Conservation (phyloP, 37 sponge, comb jelly and placozoan genomes). For the Ianthella basta region DNA sequence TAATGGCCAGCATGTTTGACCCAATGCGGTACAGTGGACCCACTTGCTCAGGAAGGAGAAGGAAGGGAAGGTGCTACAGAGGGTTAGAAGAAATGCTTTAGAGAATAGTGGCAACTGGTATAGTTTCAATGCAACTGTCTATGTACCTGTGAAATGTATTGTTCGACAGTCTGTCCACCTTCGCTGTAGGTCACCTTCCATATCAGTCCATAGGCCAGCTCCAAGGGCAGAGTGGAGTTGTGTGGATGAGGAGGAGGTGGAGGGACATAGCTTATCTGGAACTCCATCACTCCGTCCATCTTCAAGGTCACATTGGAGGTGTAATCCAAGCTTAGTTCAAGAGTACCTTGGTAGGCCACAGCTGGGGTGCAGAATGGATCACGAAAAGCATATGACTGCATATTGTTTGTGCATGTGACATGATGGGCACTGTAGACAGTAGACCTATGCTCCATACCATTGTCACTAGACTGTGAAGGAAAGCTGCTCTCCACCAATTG, state of each 20-base stretch:
- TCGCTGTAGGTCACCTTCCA: not conserved
- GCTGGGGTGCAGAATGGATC: too few species aligned
- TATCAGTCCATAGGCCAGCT: not conserved
- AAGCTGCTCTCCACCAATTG: too few species aligned
- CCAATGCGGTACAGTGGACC: conserved; percentile 14
- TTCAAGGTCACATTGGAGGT: too few species aligned
- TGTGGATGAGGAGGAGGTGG: not conserved
- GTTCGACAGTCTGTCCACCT: not conserved
- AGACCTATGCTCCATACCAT: too few species aligned
- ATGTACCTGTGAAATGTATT: not conserved
- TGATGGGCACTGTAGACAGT: too few species aligned
- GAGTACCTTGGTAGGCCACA: too few species aligned
- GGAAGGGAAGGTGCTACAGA: conserved; percentile 24
- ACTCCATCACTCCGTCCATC: too few species aligned
- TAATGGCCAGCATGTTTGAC: conserved; percentile 26
- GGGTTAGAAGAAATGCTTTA: not conserved
- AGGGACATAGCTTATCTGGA: not conserved
- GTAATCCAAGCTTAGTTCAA: too few species aligned
- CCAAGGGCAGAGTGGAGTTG: not conserved
- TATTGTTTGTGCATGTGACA: too few species aligned
- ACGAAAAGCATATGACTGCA: too few species aligned
- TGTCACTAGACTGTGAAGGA: too few species aligned
- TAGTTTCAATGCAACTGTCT: not conserved
- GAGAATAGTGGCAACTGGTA: too few species aligned
- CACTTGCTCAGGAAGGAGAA: not conserved